phyloP scores from a whole-genome alignment of 2,888 invertebrate species.

The Meliscaeva auricollis region DNA sequence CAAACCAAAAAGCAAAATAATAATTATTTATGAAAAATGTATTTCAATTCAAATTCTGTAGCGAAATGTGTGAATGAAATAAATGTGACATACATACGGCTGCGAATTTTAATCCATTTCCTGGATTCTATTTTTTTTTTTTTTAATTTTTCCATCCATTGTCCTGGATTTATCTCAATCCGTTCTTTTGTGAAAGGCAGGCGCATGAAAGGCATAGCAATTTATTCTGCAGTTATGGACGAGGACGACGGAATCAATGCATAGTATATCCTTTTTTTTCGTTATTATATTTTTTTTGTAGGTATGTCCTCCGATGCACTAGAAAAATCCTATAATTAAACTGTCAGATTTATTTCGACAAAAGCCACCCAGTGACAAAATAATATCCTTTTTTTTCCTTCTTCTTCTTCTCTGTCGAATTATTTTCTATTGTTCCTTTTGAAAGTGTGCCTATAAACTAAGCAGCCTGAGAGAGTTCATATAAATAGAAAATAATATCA shows the following conservation, averaged over 20 bases:
- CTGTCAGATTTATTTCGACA: slow-evolving; percentile 83
- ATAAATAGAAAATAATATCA: background rate
- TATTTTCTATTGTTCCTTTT: slow-evolving; percentile 35
- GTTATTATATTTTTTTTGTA: background rate
- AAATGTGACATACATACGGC: slow-evolving; percentile 29
- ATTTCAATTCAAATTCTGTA: slow-evolving; percentile 30
- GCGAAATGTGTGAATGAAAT: slow-evolving; percentile 35
- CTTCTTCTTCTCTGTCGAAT: background rate
- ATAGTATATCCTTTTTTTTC: slow-evolving; percentile 46
- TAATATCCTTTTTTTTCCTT: slow-evolving; percentile 49
- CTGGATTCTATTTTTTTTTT: slow-evolving; percentile 44
- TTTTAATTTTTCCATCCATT: slow-evolving; percentile 38
- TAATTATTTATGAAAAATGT: slow-evolving; percentile 40
- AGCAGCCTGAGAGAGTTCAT: slow-evolving; percentile 1
- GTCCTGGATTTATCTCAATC: slow-evolving; percentile 49
- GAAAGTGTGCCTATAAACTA: slow-evolving; percentile 38
- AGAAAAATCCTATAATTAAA: slow-evolving; percentile 80
- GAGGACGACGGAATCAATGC: slow-evolving; percentile 60
- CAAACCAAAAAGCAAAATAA: slow-evolving; percentile 65
- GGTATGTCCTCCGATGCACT: slow-evolving; percentile 4
- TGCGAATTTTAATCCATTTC: slow-evolving; percentile 72
- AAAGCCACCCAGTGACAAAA: slow-evolving; percentile 77
- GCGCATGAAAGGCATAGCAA: slow-evolving; percentile 27
- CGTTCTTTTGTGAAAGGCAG: background rate
- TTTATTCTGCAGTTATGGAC: slow-evolving; percentile 55